Percentiles rank a stretch among this genome's conserved stretches.
These are phyloP conservation scores for Eulemur mongoz DNA, from an alignment of 2,797 vertebrate species.

Conservation along the genomic window DNA sequence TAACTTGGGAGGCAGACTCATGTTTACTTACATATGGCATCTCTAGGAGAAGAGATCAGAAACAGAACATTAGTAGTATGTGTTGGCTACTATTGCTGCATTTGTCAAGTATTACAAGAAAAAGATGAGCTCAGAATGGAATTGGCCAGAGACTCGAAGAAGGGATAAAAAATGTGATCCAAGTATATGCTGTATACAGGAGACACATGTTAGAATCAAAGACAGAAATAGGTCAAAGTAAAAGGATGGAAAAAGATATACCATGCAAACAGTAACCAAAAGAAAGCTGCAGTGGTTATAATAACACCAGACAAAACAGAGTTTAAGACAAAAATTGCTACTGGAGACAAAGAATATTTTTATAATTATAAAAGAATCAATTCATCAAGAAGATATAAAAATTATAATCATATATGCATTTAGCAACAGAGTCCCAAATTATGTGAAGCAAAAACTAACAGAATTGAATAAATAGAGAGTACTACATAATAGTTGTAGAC, in stretches of 20 bases:
- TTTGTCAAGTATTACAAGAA: neutral
- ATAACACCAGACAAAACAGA: neutral
- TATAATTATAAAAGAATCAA: neutral
- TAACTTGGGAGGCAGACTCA: neutral
- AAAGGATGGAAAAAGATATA: neutral
- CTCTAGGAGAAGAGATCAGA: neutral
- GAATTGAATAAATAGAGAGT: neutral
- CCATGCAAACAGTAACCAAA: neutral
- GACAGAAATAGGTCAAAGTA: neutral
- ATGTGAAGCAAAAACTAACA: neutral
- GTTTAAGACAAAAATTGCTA: neutral
- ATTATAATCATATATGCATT: neutral
- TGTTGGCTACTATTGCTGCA: neutral
- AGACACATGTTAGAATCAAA: neutral
- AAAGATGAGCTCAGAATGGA: constrained; percentile 4
- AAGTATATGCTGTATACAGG: neutral
- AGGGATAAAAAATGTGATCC: neutral
- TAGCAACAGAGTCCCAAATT: neutral
- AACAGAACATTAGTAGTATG: neutral
- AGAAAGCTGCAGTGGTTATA: neutral
- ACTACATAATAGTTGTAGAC: neutral
- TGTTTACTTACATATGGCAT: neutral
- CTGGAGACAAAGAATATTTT: neutral
- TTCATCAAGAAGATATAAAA: neutral
- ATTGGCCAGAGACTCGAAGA: neutral